These are phyloP conservation scores for Psephotus haematonotus DNA, from an alignment of 2,113 vertebrate species.

Conservation along the genomic window DNA sequence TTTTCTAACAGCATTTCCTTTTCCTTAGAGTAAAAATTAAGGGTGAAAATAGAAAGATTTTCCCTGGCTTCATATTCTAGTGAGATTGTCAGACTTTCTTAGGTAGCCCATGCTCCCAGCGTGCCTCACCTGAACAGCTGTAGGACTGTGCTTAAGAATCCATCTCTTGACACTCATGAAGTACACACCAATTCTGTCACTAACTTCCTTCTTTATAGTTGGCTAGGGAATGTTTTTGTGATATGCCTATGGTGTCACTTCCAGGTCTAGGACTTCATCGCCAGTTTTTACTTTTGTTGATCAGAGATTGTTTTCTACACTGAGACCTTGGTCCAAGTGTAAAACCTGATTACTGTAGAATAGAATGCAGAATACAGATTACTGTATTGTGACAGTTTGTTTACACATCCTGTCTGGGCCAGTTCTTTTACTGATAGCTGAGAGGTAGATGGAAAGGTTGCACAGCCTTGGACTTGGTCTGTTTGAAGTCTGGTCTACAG, in stretches of 20 bases:
- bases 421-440: not conserved
- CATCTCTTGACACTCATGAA: not conserved
- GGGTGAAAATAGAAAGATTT: not conserved
- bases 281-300: not conserved
- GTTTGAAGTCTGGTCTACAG: not conserved
- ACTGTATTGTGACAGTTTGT: not conserved
- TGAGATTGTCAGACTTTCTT: not conserved
- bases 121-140: fast-evolving
- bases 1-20: not conserved
- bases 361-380: not conserved
- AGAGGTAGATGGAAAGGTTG: not conserved
- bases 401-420: not conserved
- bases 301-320: not conserved
- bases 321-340: not conserved
- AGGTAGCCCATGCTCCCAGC: not conserved
- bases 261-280: not conserved
- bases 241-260: not conserved
- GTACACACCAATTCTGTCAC: not conserved
- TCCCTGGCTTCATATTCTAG: not conserved
- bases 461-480: not conserved
- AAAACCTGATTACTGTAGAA: not conserved
- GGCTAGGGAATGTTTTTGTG: not conserved
- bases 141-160: not conserved
- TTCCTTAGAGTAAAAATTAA: not conserved
- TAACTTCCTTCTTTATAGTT: not conserved